Evolutionary conservation across 1,140 invertebrate species (phyloP), one percentile per base, ranked within the genome.

Genomic region (Drosophila suzukii): DNA sequence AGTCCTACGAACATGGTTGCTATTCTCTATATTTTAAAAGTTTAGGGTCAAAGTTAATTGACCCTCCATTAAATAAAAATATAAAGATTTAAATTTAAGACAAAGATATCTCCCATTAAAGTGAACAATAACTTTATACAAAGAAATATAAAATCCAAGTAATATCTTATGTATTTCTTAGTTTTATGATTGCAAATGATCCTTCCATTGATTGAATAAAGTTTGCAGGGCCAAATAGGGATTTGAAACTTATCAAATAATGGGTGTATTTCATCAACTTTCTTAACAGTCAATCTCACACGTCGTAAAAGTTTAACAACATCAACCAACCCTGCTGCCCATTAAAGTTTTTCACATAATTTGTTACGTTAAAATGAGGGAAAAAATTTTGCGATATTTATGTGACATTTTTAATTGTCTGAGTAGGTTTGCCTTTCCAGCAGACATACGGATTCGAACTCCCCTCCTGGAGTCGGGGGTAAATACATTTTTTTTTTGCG

Each of bases 301-400:
- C 81, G 49, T 84, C 81, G 60, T 84, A 84, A 84, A 83, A 84
- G 81, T 81, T 84, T 78, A 76, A 73, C 57, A 59, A 81, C 46
- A 49, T 11, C 58, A 36, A 15, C 15, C 38, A 61, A 61, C 73
- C 67, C 67, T 36, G 43, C 27, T 10, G 60, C 51, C 59, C 76
- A 67, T 84, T 77, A 74, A 77, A 80, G 60, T 85, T 78, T 85
- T 85, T 85, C 81, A 85, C 81, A 85, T 85, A 85, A 85, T 85
- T 85, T 85, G 56, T 63, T 70, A 43, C 59, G 60, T 47, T 49
- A 65, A 77, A 85, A 70, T 78, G 46, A 78, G 79, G 79, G 67
- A 74, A 79, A 72, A 71, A 72, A 63, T 70, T 59, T 74, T 75
- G 80, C 61, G 63, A 85, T 85, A 85, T 85, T 85, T 85, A 85